Percentiles rank a stretch among this genome's conserved stretches.
Evolutionary conservation across 2,888 invertebrate species (phyloP).

Genomic region (Agrypnus murinus): DNA sequence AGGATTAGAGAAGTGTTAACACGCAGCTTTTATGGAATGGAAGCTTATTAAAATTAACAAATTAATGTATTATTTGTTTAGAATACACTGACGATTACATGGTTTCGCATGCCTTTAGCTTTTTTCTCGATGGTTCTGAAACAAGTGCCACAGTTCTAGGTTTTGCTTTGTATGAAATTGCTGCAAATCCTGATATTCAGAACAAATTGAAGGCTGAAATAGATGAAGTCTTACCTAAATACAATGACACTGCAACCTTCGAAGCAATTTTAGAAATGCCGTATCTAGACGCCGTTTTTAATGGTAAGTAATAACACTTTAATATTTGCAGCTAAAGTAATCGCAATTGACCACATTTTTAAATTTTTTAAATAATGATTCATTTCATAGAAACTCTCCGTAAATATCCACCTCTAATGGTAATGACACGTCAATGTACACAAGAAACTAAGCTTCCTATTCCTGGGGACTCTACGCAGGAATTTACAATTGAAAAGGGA

Average conservation of each 20-base stretch:
- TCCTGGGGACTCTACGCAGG: conserved; percentile 19
- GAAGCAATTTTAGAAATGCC: conserved; percentile 70
- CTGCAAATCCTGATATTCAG: conserved; percentile 68
- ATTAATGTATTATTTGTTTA: too few relatives aligned
- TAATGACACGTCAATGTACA: conserved; percentile 41
- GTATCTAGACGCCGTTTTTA: conserved; percentile 70
- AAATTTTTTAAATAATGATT: background rate
- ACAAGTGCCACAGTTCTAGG: conserved; percentile 69
- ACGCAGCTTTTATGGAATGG: too few relatives aligned
- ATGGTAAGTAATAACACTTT: conserved; percentile 62
- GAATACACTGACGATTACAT: conserved; percentile 53
- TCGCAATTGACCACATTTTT: background rate
- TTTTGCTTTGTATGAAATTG: conserved; percentile 68
- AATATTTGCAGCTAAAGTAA: background rate
- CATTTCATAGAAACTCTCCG: conserved; percentile 44
- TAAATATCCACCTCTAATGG: conserved; percentile 40
- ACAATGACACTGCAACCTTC: conserved; percentile 66
- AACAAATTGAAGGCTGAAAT: conserved; percentile 69
- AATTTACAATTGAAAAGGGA: conserved; percentile 54
- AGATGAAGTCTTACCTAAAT: conserved; percentile 57
- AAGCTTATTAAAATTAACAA: too few relatives aligned
- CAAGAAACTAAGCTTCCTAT: conserved; percentile 26
- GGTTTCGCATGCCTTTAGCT: conserved; percentile 62
- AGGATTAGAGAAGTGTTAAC: too few relatives aligned
- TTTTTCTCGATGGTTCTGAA: conserved; percentile 71